phyloP scores from a whole-genome alignment of 2,113 vertebrate genomes.

The Hemichromis elongatus region DNA sequence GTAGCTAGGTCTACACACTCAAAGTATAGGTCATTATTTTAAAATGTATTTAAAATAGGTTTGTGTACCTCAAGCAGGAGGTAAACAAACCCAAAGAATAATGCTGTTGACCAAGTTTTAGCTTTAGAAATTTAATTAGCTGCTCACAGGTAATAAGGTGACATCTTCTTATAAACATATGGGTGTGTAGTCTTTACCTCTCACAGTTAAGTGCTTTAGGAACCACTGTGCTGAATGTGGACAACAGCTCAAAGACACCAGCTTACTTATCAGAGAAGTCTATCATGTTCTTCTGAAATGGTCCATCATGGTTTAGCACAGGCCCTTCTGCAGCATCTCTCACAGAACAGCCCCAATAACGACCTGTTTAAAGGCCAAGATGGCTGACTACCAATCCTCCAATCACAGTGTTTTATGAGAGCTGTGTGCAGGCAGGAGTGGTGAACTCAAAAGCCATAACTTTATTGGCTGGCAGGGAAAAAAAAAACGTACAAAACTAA shows the following conservation, averaged over 20 bases:
- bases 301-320: background rate
- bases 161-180: background rate
- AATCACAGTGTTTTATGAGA: no score
- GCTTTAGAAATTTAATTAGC: background rate
- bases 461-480: no score
- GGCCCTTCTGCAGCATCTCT: fast-evolving
- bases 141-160: background rate
- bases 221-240: background rate
- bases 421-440: no score
- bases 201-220: background rate
- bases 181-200: background rate
- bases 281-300: background rate
- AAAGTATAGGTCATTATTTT: fast-evolving
- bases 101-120: background rate
- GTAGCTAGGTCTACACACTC: background rate
- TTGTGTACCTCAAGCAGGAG: background rate
- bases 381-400: background rate
- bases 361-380: background rate
- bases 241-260: background rate
- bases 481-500: no score
- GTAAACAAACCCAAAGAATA: background rate
- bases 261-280: background rate
- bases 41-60: background rate
- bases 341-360: background rate
- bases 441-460: no score